These are phyloP conservation scores for Otolemur garnettii DNA, from an alignment of 2,113 vertebrate species.

Conservation along the genomic window DNA sequence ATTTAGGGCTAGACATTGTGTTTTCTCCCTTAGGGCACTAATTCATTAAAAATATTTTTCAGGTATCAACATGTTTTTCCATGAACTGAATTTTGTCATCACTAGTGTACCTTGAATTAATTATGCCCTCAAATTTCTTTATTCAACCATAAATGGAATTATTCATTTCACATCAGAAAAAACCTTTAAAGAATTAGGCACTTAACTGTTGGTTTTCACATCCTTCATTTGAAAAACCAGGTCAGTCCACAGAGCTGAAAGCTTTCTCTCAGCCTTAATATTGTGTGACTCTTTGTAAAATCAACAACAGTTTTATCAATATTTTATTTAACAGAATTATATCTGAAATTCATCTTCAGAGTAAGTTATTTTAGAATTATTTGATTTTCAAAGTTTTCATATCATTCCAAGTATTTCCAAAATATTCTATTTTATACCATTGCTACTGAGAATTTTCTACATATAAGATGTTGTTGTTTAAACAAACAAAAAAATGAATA, in stretches of 20 bases:
- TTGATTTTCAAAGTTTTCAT: conserved; percentile 29
- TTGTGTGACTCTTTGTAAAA: conserved; percentile 23
- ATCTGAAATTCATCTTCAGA: neutral
- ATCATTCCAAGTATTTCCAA: neutral
- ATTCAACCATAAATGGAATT: conserved; percentile 35
- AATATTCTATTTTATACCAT: neutral
- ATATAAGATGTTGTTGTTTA: neutral
- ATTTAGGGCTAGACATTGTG: neutral
- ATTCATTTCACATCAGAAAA: conserved; percentile 32
- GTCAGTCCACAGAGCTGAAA: neutral
- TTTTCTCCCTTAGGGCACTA: conserved; percentile 19
- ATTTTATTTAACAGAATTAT: conserved; percentile 47
- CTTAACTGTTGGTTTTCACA: neutral
- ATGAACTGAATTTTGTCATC: conserved; percentile 12
- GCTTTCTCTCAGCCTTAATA: neutral
- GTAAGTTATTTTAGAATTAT: conserved; percentile 42
- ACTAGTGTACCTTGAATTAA: neutral
- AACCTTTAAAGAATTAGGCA: neutral
- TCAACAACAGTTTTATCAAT: neutral
- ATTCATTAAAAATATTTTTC: neutral
- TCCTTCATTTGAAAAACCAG: neutral
- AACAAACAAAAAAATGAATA: neutral
- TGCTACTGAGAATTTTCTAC: conserved; percentile 14
- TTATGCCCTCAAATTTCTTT: conserved; percentile 18
- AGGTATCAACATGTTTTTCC: conserved; percentile 23